phyloP scores from a whole-genome alignment of 2,113 vertebrate species.

The Thryonomys swinderianus region DNA sequence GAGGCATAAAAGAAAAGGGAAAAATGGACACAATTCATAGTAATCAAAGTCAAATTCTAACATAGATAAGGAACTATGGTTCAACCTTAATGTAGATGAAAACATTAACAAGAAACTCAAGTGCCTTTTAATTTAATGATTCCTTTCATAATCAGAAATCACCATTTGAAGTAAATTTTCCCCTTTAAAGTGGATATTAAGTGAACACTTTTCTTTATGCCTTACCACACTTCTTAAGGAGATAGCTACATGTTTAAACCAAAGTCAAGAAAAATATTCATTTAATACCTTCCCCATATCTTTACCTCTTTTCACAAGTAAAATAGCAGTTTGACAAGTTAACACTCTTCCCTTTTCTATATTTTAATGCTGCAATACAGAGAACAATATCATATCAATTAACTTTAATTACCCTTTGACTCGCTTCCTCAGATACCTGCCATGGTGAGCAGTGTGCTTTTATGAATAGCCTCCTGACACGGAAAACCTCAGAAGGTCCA shows the following conservation, averaged over 20 bases:
- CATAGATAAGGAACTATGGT: not conserved
- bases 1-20: not conserved
- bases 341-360: not conserved
- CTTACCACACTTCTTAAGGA: not conserved
- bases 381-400: slow-evolving; percentile 75
- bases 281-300: not conserved
- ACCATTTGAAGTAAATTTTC: not conserved
- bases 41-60: not conserved
- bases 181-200: not conserved
- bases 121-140: slow-evolving; percentile 23
- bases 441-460: slow-evolving; percentile 48
- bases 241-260: not conserved
- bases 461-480: slow-evolving; percentile 58
- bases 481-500: slow-evolving; percentile 9
- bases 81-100: not conserved
- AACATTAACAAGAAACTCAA: slow-evolving; percentile 46
- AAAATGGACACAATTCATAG: not conserved
- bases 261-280: slow-evolving; percentile 4
- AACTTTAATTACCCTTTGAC: slow-evolving; percentile 69
- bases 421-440: slow-evolving; percentile 14
- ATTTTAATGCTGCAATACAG: slow-evolving; percentile 41
- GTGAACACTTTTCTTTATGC: not conserved
- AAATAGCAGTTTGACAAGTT: slow-evolving; percentile 33
- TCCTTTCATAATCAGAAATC: slow-evolving; percentile 30
- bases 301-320: slow-evolving; percentile 31